Percentiles rank a stretch among this genome's conserved stretches.
Evolutionary conservation across 2,888 invertebrate species (phyloP).

Genomic region (Archips xylosteana): DNA sequence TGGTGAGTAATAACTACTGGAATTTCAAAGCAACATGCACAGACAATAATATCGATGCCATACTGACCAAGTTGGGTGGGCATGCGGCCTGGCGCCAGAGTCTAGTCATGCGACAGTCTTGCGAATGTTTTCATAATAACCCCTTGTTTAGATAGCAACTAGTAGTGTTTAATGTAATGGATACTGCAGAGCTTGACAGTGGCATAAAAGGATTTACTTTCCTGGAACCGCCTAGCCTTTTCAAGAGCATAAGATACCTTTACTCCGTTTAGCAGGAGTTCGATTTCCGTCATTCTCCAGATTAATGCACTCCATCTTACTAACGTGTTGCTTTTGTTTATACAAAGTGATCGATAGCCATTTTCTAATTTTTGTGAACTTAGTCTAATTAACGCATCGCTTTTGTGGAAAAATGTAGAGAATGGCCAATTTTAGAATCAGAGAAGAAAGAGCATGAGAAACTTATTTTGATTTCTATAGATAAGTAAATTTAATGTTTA

Average conservation of each 20-base stretch:
- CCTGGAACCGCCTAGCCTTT: background rate
- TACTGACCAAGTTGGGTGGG: conserved; percentile 48
- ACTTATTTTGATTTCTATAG: too few relatives aligned
- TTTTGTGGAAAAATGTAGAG: too few relatives aligned
- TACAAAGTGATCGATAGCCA: too few relatives aligned
- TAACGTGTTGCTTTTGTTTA: too few relatives aligned
- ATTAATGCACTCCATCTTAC: too few relatives aligned
- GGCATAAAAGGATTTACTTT: conserved; percentile 16
- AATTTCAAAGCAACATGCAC: conserved; percentile 53
- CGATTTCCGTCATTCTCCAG: too few relatives aligned
- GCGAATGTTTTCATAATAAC: conserved; percentile 42
- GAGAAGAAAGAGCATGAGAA: too few relatives aligned
- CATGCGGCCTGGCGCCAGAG: conserved; percentile 55
- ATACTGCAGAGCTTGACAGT: conserved; percentile 9
- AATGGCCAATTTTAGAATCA: too few relatives aligned
- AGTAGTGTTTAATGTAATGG: conserved; percentile 11
- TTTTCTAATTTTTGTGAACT: too few relatives aligned
- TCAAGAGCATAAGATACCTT: background rate
- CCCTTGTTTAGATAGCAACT: conserved; percentile 33
- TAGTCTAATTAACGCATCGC: too few relatives aligned
- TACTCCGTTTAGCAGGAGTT: background rate
- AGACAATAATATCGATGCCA: conserved; percentile 47
- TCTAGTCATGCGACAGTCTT: conserved; percentile 47
- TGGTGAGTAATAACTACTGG: conserved; percentile 57
- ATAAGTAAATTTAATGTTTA: too few relatives aligned